These are phyloP conservation scores for Hylyphantes graminicola DNA, from an alignment of 1,140 invertebrate species.

Conservation along the genomic window DNA sequence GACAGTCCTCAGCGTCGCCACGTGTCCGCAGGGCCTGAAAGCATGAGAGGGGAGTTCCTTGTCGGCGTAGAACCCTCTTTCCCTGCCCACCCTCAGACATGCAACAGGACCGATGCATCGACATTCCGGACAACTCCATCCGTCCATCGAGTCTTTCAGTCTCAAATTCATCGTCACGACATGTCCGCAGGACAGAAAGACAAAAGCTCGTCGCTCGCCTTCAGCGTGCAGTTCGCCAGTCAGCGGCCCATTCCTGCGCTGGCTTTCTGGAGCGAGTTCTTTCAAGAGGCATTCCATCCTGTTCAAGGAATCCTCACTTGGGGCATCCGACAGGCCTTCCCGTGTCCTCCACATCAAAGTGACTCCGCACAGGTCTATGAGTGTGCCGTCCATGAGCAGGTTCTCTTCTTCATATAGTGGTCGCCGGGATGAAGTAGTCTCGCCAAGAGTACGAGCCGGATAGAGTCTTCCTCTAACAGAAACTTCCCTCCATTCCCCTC, in stretches of 20 bases:
- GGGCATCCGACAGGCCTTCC: slow-evolving; percentile 92
- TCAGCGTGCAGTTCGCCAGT: too few species aligned
- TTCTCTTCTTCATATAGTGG: slow-evolving; percentile 81
- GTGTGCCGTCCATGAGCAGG: slow-evolving; percentile 92
- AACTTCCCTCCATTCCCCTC: slow-evolving; percentile 88
- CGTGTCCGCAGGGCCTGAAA: slow-evolving; percentile 99
- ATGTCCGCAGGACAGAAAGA: slow-evolving; percentile 97
- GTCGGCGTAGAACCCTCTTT: slow-evolving; percentile 96
- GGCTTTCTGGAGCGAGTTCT: slow-evolving; percentile 1
- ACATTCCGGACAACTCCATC: slow-evolving; percentile 81
- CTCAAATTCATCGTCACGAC: background rate
- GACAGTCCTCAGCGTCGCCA: slow-evolving; percentile 97
- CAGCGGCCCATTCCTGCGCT: background rate
- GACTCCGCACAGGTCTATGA: slow-evolving; percentile 99
- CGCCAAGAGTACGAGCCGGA: slow-evolving; percentile 90
- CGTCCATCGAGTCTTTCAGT: slow-evolving; percentile 67
- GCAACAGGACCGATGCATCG: slow-evolving; percentile 78
- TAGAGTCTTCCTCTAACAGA: slow-evolving; percentile 96
- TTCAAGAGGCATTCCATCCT: background rate
- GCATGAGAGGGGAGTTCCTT: slow-evolving; percentile 87
- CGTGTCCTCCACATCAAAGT: slow-evolving; percentile 97
- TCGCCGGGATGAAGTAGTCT: slow-evolving; percentile 66
- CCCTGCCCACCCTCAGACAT: slow-evolving; percentile 93
- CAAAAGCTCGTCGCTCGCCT: slow-evolving; percentile 76
- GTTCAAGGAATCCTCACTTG: slow-evolving; percentile 68